phyloP scores from a whole-genome alignment of 2,888 invertebrate species.

The Scaptomyza parva region DNA sequence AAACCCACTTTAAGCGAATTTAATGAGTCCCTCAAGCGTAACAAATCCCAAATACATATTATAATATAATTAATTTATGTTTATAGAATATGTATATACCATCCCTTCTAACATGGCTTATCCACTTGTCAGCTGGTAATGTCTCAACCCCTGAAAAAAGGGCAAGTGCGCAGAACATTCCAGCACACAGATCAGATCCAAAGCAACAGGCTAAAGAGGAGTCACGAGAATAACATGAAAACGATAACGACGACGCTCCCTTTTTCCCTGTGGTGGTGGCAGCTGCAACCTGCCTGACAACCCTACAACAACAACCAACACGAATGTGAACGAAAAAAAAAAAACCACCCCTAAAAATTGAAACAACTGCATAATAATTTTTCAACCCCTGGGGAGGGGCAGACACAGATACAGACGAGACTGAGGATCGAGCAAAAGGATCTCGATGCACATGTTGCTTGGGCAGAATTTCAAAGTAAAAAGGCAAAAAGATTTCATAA shows the following conservation, averaged over 20 bases:
- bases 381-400: constrained; percentile 58
- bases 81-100: constrained; percentile 15
- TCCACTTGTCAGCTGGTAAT: constrained; percentile 55
- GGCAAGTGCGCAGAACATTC: constrained; percentile 48
- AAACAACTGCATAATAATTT: constrained; percentile 73
- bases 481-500: constrained; percentile 74
- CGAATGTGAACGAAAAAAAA: constrained; percentile 1
- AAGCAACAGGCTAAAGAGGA: constrained; percentile 50
- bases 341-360: constrained; percentile 76
- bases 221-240: constrained; percentile 4
- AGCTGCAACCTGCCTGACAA: constrained; percentile 66
- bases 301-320: constrained; percentile 40
- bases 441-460: constrained; percentile 71
- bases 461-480: constrained; percentile 55
- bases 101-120: constrained; percentile 41
- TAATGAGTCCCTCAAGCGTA: constrained; percentile 14
- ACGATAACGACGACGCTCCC: constrained; percentile 12
- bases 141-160: constrained; percentile 53
- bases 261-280: constrained; percentile 39
- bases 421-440: constrained; percentile 17
- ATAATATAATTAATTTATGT: too few species aligned
- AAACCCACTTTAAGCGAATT: constrained; percentile 1
- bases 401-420: constrained; percentile 31
- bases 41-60: constrained; percentile 31
- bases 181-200: constrained; percentile 12